Evolutionary conservation across 2,888 invertebrate species (phyloP).

Genomic region (Plemyria rubiginata): DNA sequence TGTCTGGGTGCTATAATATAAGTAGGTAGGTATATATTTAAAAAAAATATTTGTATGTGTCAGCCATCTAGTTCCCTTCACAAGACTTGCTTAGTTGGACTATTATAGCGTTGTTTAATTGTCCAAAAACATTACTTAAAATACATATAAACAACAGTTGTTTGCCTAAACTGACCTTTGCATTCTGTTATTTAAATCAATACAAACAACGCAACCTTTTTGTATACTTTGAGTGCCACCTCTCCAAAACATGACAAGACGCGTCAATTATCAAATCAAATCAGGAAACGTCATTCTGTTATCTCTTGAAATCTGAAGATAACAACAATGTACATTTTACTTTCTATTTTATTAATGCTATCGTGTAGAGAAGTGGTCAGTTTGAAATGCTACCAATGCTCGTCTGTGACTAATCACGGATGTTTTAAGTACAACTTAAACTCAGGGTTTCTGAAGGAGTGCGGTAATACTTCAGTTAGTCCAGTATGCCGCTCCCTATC

Average conservation of each 20-base stretch:
- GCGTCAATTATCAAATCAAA: constrained; percentile 8
- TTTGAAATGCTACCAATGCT: constrained; percentile 74
- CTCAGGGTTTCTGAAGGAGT: constrained; percentile 56
- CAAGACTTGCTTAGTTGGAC: too few species aligned
- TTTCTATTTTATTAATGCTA: constrained; percentile 39
- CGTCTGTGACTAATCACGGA: constrained; percentile 51
- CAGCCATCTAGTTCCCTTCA: too few species aligned
- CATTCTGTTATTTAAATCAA: too few species aligned
- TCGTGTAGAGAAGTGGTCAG: constrained; percentile 45
- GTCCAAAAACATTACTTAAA: too few species aligned
- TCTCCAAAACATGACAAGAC: neutral
- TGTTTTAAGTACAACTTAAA: constrained; percentile 64
- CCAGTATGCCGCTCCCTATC: constrained; percentile 67
- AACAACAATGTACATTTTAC: constrained; percentile 16
- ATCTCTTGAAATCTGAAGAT: neutral
- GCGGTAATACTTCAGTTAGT: constrained; percentile 40
- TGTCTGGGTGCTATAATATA: too few species aligned
- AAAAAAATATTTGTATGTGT: too few species aligned
- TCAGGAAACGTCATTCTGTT: constrained; percentile 4
- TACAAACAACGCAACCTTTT: neutral
- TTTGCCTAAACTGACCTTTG: too few species aligned
- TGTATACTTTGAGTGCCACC: neutral
- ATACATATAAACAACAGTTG: too few species aligned
- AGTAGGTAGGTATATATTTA: too few species aligned
- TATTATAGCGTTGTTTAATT: too few species aligned